These are phyloP conservation scores for Apodemia hepburni DNA, from an alignment of 2,888 invertebrate species.

Conservation along the genomic window DNA sequence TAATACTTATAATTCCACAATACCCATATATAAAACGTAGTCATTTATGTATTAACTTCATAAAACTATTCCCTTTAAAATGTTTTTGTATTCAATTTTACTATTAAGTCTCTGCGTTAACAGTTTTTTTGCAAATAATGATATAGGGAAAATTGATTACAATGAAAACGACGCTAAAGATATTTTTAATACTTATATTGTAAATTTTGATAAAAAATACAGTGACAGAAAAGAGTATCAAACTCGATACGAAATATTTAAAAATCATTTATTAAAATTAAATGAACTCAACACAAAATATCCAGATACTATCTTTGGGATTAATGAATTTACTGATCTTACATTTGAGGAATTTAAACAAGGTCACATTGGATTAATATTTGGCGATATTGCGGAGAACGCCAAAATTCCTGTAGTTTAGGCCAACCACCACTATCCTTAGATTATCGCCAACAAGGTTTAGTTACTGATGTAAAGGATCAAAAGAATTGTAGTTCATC, in stretches of 20 bases:
- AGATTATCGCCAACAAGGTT: conserved; percentile 24
- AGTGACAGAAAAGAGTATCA: neutral
- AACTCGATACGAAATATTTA: conserved; percentile 22
- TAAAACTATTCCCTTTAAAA: neutral
- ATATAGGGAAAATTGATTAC: conserved; percentile 19
- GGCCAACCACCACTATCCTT: conserved; percentile 20
- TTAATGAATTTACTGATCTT: conserved; percentile 24
- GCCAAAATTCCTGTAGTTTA: neutral
- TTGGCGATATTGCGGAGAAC: neutral
- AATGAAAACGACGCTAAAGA: conserved; percentile 17
- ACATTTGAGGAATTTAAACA: conserved; percentile 23
- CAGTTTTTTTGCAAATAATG: neutral
- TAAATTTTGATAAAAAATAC: conserved; percentile 22
- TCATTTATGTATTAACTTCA: neutral
- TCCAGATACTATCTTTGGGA: conserved; percentile 15
- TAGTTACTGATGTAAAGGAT: conserved; percentile 27
- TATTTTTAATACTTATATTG: conserved; percentile 20
- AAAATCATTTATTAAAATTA: conserved; percentile 20
- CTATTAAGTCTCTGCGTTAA: neutral
- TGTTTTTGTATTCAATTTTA: neutral
- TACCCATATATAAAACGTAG: neutral
- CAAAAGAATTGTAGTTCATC: conserved; percentile 26
- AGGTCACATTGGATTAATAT: conserved; percentile 8
- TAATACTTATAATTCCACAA: neutral
- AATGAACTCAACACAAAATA: conserved; percentile 22